Conservation (phyloP, 1,140 invertebrate species). For the Aphidius gifuensis region DNA sequence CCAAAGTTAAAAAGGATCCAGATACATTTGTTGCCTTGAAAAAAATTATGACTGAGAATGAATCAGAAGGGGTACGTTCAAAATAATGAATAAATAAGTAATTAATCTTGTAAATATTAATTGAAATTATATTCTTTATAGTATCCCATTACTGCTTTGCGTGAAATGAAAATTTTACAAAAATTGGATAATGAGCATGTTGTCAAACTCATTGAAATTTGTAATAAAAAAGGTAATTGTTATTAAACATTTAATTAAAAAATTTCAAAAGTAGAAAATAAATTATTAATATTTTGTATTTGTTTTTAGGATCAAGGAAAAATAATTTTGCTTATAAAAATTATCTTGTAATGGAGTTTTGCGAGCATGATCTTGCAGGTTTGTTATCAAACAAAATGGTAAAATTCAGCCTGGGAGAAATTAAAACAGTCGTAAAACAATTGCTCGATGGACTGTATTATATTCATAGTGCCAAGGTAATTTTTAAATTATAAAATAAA, state of each 20-base stretch:
- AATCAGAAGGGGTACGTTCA: slow-evolving; percentile 90
- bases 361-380: slow-evolving; percentile 98
- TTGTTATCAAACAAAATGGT: slow-evolving; percentile 94
- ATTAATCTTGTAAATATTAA: slow-evolving; percentile 6
- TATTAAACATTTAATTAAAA: not conserved
- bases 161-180: slow-evolving; percentile 97
- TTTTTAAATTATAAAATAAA: too few relatives aligned
- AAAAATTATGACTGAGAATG: slow-evolving; percentile 99
- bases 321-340: slow-evolving; percentile 93
- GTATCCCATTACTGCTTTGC: slow-evolving; percentile 96
- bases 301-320: slow-evolving; percentile 67
- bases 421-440: slow-evolving; percentile 98
- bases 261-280: not conserved
- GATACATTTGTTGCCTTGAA: slow-evolving; percentile 96
- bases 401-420: slow-evolving; percentile 94
- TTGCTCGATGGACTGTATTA: slow-evolving; percentile 94
- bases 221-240: slow-evolving; percentile 72
- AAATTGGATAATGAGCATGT: slow-evolving; percentile 96
- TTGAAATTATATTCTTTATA: slow-evolving; percentile 52
- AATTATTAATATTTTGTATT: slow-evolving; percentile 20
- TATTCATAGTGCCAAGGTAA: slow-evolving; percentile 92
- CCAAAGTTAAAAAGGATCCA: slow-evolving; percentile 77
- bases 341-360: slow-evolving; percentile 98
- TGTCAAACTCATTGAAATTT: slow-evolving; percentile 96
- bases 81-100: not conserved